A percentile compares a stretch with the other conserved stretches of the same genome.
Conservation (phyloP, 2,888 invertebrate species). For the Oxytorus armatus region DNA sequence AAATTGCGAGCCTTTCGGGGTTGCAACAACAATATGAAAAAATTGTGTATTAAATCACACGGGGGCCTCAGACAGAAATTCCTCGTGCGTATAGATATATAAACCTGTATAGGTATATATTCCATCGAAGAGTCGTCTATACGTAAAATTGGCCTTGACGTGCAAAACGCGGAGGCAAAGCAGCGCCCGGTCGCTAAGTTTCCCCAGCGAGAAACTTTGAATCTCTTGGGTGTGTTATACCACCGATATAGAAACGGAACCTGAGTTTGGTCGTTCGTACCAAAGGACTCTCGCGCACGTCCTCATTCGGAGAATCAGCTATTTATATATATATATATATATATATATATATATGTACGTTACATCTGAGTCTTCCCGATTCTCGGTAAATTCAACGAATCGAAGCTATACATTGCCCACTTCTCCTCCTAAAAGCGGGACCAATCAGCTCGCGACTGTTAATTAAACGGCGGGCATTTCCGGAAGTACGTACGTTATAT, state of each 20-base stretch:
- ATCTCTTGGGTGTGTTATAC: constrained; percentile 66
- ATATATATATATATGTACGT: constrained; percentile 19
- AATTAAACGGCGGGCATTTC: constrained; percentile 70
- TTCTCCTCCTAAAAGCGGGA: constrained; percentile 52
- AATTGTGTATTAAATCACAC: no score
- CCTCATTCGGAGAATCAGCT: constrained; percentile 26
- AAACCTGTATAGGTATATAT: constrained; percentile 9
- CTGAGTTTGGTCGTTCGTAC: constrained; percentile 69
- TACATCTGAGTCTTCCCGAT: constrained; percentile 37
- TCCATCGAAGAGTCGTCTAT: constrained; percentile 64
- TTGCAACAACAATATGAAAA: no score
- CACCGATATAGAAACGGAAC: constrained; percentile 29
- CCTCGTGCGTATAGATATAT: not conserved
- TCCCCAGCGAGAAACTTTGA: constrained; percentile 67
- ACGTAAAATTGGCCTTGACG: constrained; percentile 72
- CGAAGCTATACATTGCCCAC: constrained; percentile 65
- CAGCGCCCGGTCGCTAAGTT: constrained; percentile 47
- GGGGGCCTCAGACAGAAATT: no score
- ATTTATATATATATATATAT: constrained; percentile 32
- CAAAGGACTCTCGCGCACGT: constrained; percentile 65
- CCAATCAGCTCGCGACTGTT: constrained; percentile 71
- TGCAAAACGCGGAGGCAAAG: constrained; percentile 60
- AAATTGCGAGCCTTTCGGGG: no score
- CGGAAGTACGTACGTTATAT: constrained; percentile 54
- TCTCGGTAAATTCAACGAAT: constrained; percentile 48